Evolutionary conservation across 2,888 invertebrate species (phyloP), one percentile per base, ranked within the genome.

Genomic region (Polymixis lichenea): DNA sequence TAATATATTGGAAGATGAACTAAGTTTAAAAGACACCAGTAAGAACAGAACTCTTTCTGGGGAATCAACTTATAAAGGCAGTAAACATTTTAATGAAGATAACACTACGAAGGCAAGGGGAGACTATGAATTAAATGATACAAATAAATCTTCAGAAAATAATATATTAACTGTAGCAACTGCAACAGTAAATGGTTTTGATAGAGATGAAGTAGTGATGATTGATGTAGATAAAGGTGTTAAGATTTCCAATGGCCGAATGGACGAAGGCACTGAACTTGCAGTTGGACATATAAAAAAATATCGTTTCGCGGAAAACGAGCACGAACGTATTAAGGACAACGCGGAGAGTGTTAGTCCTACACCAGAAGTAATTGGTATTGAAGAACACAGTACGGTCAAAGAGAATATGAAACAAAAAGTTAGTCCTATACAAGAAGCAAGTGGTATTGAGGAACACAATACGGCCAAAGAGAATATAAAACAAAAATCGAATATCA

Each of bases 371-470:
- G 66, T 28, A 66, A 49, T 2, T 49, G 15, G 22, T 49, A 28
- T 28, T 49, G 15, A 22, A 22, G 28, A 28, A 49, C 22, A 22
- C 28, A 22, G 5, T 49, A 66, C 0, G 15, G 15, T 28, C 9
- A 49, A 49, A 49, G 65, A 49, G 22, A 65, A 49, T 49, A 49
- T 15, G 2, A 61, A 43, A 60, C 74, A 80, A 11, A 83, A 76
- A 75, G 32, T 72, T 49, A 49, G 1, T 62, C 9, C 28, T 46
- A 1, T 15, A 13, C 25, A 62, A 66, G 43, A 38, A 19, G n/a
- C 61, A 80, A 32, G 46, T 62, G 38, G 2, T 55, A 64, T 71
- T 75, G 67, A 78, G 22, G 66, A 60, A 69, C 70, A 78, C 7
- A 55, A 49, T 67, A 46, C 38, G n/a, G 53, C 25, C 19, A 56